Percentiles rank a stretch among this genome's conserved stretches.
Evolutionary conservation across 2,888 invertebrate genomes (phyloP).

Genomic region (Gordius sp.): DNA sequence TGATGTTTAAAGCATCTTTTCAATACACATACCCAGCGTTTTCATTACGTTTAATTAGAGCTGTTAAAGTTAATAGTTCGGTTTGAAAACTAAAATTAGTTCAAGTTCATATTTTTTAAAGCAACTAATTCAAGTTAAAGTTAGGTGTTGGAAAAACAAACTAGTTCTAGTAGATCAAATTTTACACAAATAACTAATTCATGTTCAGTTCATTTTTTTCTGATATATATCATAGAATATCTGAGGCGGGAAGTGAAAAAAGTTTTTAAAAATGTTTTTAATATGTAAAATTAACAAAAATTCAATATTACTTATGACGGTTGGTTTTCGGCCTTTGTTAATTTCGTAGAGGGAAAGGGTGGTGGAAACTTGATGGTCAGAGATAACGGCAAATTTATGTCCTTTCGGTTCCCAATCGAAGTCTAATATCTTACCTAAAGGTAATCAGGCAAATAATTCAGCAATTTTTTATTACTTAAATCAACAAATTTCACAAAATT

Average conservation of each 20-base stretch:
- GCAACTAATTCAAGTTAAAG: background rate
- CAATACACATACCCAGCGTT: too few relatives aligned
- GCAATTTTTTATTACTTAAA: slow-evolving; percentile 5
- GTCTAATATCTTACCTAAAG: slow-evolving; percentile 36
- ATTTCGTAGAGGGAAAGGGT: background rate
- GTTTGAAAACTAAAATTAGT: background rate
- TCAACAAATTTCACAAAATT: too few relatives aligned
- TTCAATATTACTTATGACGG: background rate
- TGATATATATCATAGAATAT: background rate
- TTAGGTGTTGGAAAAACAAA: background rate
- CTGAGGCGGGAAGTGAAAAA: background rate
- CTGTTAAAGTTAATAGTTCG: too few relatives aligned
- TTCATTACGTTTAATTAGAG: too few relatives aligned
- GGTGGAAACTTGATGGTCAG: background rate
- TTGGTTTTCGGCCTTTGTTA: slow-evolving; percentile 10
- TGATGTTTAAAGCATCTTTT: too few relatives aligned
- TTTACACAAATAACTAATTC: too few relatives aligned
- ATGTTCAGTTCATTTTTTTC: too few relatives aligned
- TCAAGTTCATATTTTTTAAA: background rate
- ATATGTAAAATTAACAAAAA: background rate
- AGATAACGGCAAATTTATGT: slow-evolving; percentile 62
- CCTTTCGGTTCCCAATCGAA: slow-evolving; percentile 97
- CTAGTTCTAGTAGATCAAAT: too few relatives aligned
- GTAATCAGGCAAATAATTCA: slow-evolving; percentile 12
- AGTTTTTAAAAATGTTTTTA: background rate